Base-by-base conservation (phyloP, 2,888 invertebrate species). In the Nymphalis polychloros region DNA sequence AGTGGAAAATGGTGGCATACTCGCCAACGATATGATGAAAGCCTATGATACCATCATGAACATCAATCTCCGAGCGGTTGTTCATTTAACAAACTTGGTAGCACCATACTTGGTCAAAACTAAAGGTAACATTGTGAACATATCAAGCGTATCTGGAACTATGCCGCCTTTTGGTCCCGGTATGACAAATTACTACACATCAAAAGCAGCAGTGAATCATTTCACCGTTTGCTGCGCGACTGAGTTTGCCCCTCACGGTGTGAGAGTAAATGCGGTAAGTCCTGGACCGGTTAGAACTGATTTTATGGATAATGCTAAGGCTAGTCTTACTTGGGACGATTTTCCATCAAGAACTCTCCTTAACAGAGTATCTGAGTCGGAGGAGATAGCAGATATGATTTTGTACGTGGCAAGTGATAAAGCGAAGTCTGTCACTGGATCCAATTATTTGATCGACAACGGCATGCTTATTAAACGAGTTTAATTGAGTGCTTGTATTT, bases 11-110 rank as follows among this genome's bases (percentile, higher is more conserved):
- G 57, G 35, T n/a, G n/a, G n/a, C n/a, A n/a, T n/a, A n/a, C n/a
- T n/a, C n/a, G n/a, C n/a, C n/a, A n/a, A n/a, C n/a, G 8, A 35
- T 35, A 57, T 57, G 57, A 57, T 57, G 57, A 13, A 57, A 57
- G 35, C 57, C 8, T 57, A 57, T n/a, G 57, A 57, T 13, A n/a
- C n/a, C 7, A n/a, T 57, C 17, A 57, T 52, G 52, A 16, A 23
- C 4, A 23, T 52, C 16, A 52, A 52, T 23, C 52, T 52, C 52
- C 52, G 52, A 23, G 52, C 52, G 13, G 52, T 23, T 16, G 52
- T 52, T 23, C 23, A 23, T 23, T 52, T 52, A 23, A 52, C 52
- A 20, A 52, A 19, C 23, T 52, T 52, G 23, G 52, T 23, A 1
- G 52, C 52, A 10, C 52, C 52, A 23, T 20, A 52, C 23, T 23